Conservation (phyloP, 2,888 invertebrate genomes). For the Entomobrya proxima region DNA sequence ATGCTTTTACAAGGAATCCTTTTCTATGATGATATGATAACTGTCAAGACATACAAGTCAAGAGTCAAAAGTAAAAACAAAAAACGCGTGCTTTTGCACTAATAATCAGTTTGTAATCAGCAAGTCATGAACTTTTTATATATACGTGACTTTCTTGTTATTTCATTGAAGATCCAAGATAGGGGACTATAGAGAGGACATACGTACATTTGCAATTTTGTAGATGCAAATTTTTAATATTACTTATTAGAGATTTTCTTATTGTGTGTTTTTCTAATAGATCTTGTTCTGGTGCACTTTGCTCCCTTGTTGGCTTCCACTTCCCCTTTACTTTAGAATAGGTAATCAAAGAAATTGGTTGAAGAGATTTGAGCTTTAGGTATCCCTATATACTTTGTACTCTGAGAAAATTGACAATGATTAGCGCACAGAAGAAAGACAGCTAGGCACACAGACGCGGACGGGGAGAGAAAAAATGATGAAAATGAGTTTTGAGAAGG, state of each 20-base stretch:
- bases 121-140: slow-evolving; percentile 50
- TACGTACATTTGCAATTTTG: not conserved
- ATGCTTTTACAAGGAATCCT: not conserved
- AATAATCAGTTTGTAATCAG: slow-evolving; percentile 43
- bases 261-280: slow-evolving; percentile 5
- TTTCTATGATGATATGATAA: not conserved
- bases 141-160: slow-evolving; percentile 52
- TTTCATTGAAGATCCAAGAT: too few relatives aligned
- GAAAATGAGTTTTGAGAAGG: not conserved
- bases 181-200: too few relatives aligned
- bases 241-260: not conserved
- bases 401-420: slow-evolving; percentile 1
- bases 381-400: not conserved
- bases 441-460: not conserved
- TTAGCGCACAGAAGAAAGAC: not conserved
- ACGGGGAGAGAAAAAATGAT: not conserved
- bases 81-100: slow-evolving; percentile 46
- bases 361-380: too few relatives aligned
- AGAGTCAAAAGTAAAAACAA: not conserved
- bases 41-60: not conserved
- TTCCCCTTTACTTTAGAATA: not conserved
- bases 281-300: slow-evolving; percentile 3
- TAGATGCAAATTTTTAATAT: slow-evolving; percentile 11
- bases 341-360: too few relatives aligned
- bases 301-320: not conserved